Base-by-base conservation (phyloP, 1,140 invertebrate species). In the fruit fly (Drosophila melanogaster) region DNA sequence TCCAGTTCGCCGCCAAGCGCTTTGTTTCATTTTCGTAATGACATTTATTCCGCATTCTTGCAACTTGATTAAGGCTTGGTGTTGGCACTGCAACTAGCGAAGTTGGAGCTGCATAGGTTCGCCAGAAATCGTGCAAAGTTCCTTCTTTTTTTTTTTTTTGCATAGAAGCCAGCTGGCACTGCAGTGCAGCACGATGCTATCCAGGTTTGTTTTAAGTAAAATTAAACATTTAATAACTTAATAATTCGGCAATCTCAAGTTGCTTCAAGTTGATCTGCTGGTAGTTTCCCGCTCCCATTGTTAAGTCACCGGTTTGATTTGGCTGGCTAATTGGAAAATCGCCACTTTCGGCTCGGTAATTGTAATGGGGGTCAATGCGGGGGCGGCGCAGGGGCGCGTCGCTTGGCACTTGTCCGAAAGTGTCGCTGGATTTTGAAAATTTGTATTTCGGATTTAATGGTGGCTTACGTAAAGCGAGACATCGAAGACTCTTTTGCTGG, bases 41-140 rank as follows among this genome's bases (percentile, higher is more conserved):
- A 89, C 84, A 89, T 89, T 89, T 89, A 89, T 89, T 89, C 84
- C 84, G 84, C 84, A 89, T 89, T 89, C 85, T 89, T 89, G 77
- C 80, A 89, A 90, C 84, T 87, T 79, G 79, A 83, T 87, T 86
- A 87, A 87, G 79, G 83, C 83, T 81, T 86, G 81, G 81, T 79
- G 61, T 55, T 51, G 64, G 11, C 22, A 15, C 38, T 43, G 54
- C 33, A 26, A 43, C 61, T 26, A 53, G 41, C 78, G 40, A 19
- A 65, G 24, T 56, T 76, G 73, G 54, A 60, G 56, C 17, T 47
- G 73, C 44, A 54, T 38, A 56, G 62, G 44, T 67, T 57, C 14
- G 58, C 15, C n/a, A 15, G 22, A 41, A 56, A 19, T 56, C 54
- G 54, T 55, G 53, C 53, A 55, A 15, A 41, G 15, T 40, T 24